Conservation (phyloP, 2,888 invertebrate genomes). For the Acleris sparsana region DNA sequence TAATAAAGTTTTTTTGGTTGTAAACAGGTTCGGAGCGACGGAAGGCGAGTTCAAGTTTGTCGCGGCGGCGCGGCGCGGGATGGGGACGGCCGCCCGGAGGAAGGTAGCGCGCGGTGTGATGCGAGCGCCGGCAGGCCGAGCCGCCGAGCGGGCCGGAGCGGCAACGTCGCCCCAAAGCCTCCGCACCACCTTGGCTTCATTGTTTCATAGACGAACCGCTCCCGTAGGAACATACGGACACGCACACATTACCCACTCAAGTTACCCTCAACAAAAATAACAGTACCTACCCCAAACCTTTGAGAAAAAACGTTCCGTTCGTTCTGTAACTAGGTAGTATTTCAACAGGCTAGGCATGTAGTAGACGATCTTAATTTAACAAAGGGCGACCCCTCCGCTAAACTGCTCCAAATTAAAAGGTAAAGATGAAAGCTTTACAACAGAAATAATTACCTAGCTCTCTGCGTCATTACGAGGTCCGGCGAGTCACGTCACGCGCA, state of each 20-base stretch:
- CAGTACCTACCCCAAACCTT: neutral
- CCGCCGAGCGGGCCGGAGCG: slow-evolving; percentile 52
- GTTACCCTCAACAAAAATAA: too few species aligned
- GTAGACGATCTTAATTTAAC: slow-evolving; percentile 8
- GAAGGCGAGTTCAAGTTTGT: slow-evolving; percentile 38
- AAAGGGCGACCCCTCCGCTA: neutral
- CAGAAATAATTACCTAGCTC: slow-evolving; percentile 14
- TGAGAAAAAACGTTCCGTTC: neutral
- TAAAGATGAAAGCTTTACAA: slow-evolving; percentile 21
- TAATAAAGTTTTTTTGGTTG: slow-evolving; percentile 53
- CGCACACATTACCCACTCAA: too few species aligned
- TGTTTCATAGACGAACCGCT: slow-evolving; percentile 67
- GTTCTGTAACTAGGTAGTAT: too few species aligned
- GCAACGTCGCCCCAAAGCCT: slow-evolving; percentile 60
- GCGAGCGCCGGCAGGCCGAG: slow-evolving; percentile 29
- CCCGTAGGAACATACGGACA: slow-evolving; percentile 47
- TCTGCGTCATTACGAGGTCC: slow-evolving; percentile 48
- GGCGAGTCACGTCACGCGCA: slow-evolving; percentile 54
- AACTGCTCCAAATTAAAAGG: slow-evolving; percentile 7
- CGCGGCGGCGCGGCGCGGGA: slow-evolving; percentile 50
- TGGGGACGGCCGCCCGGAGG: slow-evolving; percentile 58
- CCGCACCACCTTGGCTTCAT: slow-evolving; percentile 59
- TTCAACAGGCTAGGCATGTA: too few species aligned
- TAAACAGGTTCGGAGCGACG: slow-evolving; percentile 61
- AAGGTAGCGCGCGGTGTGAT: slow-evolving; percentile 67